phyloP scores from a whole-genome alignment of 2,888 invertebrate genomes.

The Euphydryas editha region DNA sequence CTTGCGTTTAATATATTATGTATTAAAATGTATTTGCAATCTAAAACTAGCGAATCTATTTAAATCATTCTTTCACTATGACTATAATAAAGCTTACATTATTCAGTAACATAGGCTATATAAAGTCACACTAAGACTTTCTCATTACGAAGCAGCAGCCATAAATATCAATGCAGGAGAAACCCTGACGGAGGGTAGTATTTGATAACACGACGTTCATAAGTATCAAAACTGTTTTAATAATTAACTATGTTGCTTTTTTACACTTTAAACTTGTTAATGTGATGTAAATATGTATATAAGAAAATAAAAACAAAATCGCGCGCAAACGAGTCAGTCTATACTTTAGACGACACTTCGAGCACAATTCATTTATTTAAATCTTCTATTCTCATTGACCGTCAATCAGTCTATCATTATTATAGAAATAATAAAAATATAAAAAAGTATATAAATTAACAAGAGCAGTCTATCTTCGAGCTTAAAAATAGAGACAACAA shows the following conservation, averaged over 20 bases:
- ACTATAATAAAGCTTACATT: too few relatives aligned
- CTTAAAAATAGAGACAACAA: background rate
- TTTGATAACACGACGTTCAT: background rate
- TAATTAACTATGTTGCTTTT: background rate
- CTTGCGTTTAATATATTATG: too few relatives aligned
- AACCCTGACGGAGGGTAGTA: too few relatives aligned
- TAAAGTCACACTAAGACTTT: too few relatives aligned
- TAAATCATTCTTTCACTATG: too few relatives aligned
- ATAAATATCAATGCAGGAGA: too few relatives aligned
- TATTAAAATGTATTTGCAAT: too few relatives aligned
- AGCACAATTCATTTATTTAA: background rate
- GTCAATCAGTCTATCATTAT: conserved; percentile 19
- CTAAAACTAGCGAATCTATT: too few relatives aligned
- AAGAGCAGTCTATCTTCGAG: conserved; percentile 20
- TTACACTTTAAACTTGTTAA: background rate
- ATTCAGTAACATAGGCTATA: too few relatives aligned
- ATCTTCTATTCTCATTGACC: conserved; percentile 4
- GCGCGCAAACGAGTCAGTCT: too few relatives aligned
- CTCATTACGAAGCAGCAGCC: too few relatives aligned
- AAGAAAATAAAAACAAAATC: background rate
- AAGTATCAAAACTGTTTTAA: conserved; percentile 1
- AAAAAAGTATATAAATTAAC: conserved; percentile 12
- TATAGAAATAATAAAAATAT: conserved; percentile 4
- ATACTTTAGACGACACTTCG: background rate
- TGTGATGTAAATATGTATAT: background rate